phyloP scores from a whole-genome alignment of 2,888 invertebrate genomes.

The Myopa tessellatipennis region DNA sequence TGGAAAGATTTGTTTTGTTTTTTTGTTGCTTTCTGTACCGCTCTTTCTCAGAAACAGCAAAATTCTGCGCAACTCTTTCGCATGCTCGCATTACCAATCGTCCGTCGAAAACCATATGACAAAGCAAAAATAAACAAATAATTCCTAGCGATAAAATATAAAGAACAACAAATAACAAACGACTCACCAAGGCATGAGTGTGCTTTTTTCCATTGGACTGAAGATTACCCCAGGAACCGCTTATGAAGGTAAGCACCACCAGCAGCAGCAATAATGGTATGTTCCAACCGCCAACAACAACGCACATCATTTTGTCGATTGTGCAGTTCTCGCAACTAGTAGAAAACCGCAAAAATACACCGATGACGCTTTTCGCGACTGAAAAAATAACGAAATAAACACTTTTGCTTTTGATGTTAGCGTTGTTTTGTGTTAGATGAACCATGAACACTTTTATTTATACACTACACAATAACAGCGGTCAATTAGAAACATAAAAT shows the following conservation, averaged over 20 bases:
- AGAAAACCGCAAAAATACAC: no score
- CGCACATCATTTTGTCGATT: not conserved
- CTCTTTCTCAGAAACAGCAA: no score
- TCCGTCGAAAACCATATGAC: not conserved
- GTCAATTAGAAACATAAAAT: no score
- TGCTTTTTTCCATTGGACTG: not conserved
- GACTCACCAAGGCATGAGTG: not conserved
- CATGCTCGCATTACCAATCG: not conserved
- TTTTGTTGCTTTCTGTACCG: no score
- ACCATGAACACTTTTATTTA: no score
- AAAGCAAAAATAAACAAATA: not conserved
- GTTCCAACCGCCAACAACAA: not conserved
- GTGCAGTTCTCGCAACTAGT: not conserved
- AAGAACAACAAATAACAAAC: not conserved
- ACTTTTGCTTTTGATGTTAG: no score
- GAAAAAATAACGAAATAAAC: not conserved
- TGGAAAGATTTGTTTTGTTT: no score
- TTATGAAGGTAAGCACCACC: not conserved
- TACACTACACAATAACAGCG: no score
- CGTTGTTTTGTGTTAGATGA: no score
- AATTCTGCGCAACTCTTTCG: no score
- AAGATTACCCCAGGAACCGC: not conserved
- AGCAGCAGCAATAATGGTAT: not conserved
- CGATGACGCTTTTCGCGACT: not conserved
- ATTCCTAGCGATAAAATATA: not conserved